phyloP scores from a whole-genome alignment of 1,140 invertebrate species.

The Calephelis virginiensis region DNA sequence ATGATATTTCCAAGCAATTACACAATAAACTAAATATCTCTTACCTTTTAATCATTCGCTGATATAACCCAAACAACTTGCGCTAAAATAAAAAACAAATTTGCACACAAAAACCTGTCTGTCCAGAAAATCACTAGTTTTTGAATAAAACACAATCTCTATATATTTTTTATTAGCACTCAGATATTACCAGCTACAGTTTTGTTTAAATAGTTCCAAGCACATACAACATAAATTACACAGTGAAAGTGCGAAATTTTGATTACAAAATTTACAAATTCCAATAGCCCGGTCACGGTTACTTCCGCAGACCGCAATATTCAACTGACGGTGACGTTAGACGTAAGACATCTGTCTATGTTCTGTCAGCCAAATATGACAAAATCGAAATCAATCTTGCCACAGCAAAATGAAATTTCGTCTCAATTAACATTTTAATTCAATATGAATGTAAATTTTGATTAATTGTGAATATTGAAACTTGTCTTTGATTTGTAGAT shows the following conservation, averaged over 20 bases:
- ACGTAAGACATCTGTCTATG: constrained; percentile 32
- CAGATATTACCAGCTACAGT: constrained; percentile 2
- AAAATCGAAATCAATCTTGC: constrained; percentile 23
- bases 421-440: background rate
- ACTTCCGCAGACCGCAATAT: constrained; percentile 56
- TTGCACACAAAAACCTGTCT: constrained; percentile 57
- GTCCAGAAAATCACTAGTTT: constrained; percentile 42
- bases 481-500: background rate
- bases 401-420: background rate
- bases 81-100: constrained; percentile 48
- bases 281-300: constrained; percentile 29
- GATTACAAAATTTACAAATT: constrained; percentile 36
- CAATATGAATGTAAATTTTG: background rate
- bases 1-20: constrained; percentile 8
- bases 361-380: constrained; percentile 19
- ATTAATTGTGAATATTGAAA: background rate
- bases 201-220: constrained; percentile 24
- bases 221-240: constrained; percentile 34
- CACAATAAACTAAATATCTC: background rate
- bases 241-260: constrained; percentile 58
- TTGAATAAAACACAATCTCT: constrained; percentile 21
- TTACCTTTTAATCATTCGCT: constrained; percentile 44
- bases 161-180: constrained; percentile 5
- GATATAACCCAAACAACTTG: constrained; percentile 37
- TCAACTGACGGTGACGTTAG: constrained; percentile 52